Base-by-base conservation (phyloP, 1,140 invertebrate species). In the Hydropsyche tenuis region DNA sequence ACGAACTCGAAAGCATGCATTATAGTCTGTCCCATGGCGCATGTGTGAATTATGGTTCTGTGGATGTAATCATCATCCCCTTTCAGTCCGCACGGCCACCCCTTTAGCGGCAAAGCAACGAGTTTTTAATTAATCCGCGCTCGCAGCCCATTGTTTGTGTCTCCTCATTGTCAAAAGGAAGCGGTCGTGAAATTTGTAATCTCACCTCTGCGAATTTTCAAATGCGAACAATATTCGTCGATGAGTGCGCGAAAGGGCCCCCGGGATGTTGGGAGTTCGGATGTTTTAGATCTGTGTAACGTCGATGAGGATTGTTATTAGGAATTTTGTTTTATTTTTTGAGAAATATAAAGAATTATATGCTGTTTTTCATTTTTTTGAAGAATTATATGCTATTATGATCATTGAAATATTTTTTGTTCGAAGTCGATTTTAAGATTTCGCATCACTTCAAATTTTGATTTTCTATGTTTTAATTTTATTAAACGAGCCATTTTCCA, bases 91-190 rank as follows among this genome's bases (percentile, higher is more conserved):
- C 14, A 22, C 22, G 11, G 63, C 62, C 63, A 45, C 56, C 64
- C 42, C 56, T 23, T 71, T 60, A 63, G 46, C 62, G 65, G 51
- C 74, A 60, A 62, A 70, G 70, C 74, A 75, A 75, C 74, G 74
- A 75, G 74, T 75, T 75, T 75, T 75, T 75, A 75, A 75, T 75
- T 75, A 75, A 75, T 75, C 74, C 63, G 65, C 74, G 71, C 53
- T 66, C 74, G 63, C 46, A 70, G 63, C 56, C 68, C 74, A 75
- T 75, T 75, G 74, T 75, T 75, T 75, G 74, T 75, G 23, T 62
- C 74, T 72, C 71, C 74, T 72, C 71, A 75, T 75, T 75, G 74
- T 75, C 74, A 69, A 72, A 75, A 72, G 71, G 74, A 69, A 70
- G 72, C 45, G 65, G 65, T 68, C 65, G 69, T 45, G 46, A 70